Evolutionary conservation across 92 coral and sea anemone genomes (phyloP).

Genomic region (Galaxea fascicularis): DNA sequence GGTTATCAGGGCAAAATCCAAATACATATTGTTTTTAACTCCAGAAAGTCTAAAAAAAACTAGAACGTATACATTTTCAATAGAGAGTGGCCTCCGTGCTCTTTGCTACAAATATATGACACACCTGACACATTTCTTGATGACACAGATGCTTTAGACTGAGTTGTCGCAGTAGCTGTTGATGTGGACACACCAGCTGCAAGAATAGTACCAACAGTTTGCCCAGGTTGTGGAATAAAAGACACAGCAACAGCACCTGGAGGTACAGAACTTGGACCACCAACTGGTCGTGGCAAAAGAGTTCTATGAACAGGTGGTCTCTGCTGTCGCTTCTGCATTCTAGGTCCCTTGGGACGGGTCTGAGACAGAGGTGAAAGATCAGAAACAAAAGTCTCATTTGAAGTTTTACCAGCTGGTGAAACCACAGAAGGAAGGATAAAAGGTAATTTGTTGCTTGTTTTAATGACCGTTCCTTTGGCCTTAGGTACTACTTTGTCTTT

Average conservation of each 20-base stretch:
- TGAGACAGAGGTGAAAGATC: slow-evolving; percentile 21
- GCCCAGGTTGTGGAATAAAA: slow-evolving; percentile 90
- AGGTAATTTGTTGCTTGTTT: slow-evolving; percentile 67
- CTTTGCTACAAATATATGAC: neutral
- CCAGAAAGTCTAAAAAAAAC: no score
- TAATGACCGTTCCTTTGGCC: slow-evolving; percentile 72
- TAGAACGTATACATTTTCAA: no score
- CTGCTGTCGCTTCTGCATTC: slow-evolving; percentile 61
- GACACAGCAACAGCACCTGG: slow-evolving; percentile 91
- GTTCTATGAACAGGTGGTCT: slow-evolving; percentile 81
- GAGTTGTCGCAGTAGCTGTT: slow-evolving; percentile 50
- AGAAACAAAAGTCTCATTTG: slow-evolving; percentile 45
- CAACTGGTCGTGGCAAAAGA: slow-evolving; percentile 86
- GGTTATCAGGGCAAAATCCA: no score
- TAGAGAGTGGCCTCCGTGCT: no score
- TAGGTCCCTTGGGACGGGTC: slow-evolving; percentile 40
- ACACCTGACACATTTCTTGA: slow-evolving; percentile 14
- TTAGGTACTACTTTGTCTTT: slow-evolving; percentile 51
- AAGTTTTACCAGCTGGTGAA: slow-evolving; percentile 48
- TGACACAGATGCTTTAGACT: slow-evolving; percentile 39
- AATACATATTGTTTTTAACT: no score
- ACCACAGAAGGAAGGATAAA: slow-evolving; percentile 80
- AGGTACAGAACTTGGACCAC: slow-evolving; percentile 71
- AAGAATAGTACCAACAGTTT: slow-evolving; percentile 79
- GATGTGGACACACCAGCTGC: slow-evolving; percentile 75